Evolutionary conservation across 2,888 invertebrate genomes (phyloP), one percentile per base, ranked within the genome.

Genomic region (Dugesia japonica): DNA sequence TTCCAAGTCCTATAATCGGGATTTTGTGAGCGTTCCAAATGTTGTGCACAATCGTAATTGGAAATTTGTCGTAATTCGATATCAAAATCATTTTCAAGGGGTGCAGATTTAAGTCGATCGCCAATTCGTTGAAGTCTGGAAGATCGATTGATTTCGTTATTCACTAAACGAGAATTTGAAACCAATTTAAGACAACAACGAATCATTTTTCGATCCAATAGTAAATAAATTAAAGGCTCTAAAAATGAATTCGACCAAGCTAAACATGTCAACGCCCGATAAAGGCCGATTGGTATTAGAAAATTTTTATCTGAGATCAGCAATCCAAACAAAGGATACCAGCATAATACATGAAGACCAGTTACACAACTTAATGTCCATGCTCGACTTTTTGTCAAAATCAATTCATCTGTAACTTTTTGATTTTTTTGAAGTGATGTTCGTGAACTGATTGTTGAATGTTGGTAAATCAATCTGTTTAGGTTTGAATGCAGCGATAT

Each of bases 201-300:
- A 76, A 71, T 76, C 4, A 76, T 28, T 31, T 76, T 73, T n/a
- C 82, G 80, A 79, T 84, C 84, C 79, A 84, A 83, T 38, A 81
- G 81, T 38, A 84, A 81, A 76, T 83, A 82, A 13, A 84, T 79
- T 23, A 84, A 78, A 7, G 84, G 84, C 77, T 84, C 83, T 15
- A 84, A 79, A 9, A 83, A 81, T 42, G 82, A 82, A 71, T 84
- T 83, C 9, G 83, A 82, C 84, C 84, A 84, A 17, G 83, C 84
- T 42, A 84, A 81, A 79, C 84, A 83, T 38, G 83, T 83, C 77
- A 84, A 81, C 26, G 83, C 80, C 79, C 83, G 83, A 80, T 84
- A 84, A 15, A 84, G 74, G 4, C 71, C 77, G 27, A 77, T 76
- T 17, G 83, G 82, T 33, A 82, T 82, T 28, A 79, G 79, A 79